These are phyloP conservation scores for Todiramphus saurophagus DNA, from an alignment of 2,113 vertebrate species.

Conservation along the genomic window DNA sequence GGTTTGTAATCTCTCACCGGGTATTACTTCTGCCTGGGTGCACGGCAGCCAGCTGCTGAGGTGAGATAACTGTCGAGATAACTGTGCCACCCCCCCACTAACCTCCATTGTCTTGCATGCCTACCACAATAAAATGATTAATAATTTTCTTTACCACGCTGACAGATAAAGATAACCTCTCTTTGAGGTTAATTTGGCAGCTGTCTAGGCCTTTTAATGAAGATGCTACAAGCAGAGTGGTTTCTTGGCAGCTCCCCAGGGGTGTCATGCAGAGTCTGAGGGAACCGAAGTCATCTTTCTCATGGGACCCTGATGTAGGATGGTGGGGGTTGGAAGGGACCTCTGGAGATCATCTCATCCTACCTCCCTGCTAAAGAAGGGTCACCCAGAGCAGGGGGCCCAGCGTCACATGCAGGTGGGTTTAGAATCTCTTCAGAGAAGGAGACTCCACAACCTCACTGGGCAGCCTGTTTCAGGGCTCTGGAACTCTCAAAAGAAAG, in stretches of 20 bases:
- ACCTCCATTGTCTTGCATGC: neutral
- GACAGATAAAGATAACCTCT: constrained; percentile 16
- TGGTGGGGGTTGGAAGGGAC: neutral
- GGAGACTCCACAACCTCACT: neutral
- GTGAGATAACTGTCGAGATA: neutral
- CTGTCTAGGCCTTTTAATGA: neutral
- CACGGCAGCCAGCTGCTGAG: neutral
- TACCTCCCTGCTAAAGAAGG: too few relatives aligned
- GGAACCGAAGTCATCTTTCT: neutral
- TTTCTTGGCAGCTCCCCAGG: neutral
- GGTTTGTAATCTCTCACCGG: neutral
- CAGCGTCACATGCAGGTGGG: neutral
- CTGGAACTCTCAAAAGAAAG: neutral
- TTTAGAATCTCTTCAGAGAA: neutral
- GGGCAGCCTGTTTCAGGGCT: neutral
- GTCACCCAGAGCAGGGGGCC: too few relatives aligned
- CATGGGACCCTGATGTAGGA: neutral
- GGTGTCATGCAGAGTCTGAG: neutral
- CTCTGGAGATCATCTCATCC: neutral
- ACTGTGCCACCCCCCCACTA: neutral
- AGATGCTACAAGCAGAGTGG: neutral
- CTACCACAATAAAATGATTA: constrained; percentile 23
- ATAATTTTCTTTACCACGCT: constrained; percentile 23
- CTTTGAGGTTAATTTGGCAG: constrained; percentile 41
- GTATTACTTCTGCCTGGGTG: neutral